Percentiles rank a stretch among this genome's conserved stretches.
These are phyloP conservation scores for Heliconius hewitsoni DNA, from an alignment of 1,140 invertebrate species.

Conservation along the genomic window DNA sequence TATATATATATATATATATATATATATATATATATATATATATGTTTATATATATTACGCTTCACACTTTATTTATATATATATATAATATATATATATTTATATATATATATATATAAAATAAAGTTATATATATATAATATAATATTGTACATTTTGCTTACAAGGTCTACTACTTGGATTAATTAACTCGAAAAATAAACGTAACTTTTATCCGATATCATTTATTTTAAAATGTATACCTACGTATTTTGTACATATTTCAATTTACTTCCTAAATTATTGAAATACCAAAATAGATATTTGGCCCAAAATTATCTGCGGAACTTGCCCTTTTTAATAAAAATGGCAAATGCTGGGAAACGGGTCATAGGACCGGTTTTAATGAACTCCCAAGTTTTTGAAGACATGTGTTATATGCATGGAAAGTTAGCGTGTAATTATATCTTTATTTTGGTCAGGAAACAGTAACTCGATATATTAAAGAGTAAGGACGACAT, in stretches of 20 bases:
- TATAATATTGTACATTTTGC: neutral
- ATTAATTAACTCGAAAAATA: neutral
- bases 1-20: too few relatives aligned
- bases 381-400: slow-evolving; percentile 18
- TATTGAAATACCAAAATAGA: neutral
- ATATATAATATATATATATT: too few relatives aligned
- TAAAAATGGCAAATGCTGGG: neutral
- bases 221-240: neutral
- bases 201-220: neutral
- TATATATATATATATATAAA: neutral
- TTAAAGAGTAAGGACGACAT: slow-evolving; percentile 10
- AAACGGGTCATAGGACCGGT: slow-evolving; percentile 17
- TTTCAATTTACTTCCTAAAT: neutral
- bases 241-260: neutral
- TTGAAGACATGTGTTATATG: slow-evolving; percentile 17
- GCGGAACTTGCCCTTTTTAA: neutral
- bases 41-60: too few relatives aligned
- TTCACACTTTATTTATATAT: too few relatives aligned
- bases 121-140: too few relatives aligned
- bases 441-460: slow-evolving; percentile 18
- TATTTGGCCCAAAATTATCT: neutral
- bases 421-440: slow-evolving; percentile 13
- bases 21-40: too few relatives aligned
- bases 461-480: slow-evolving; percentile 22
- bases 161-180: neutral